These are phyloP conservation scores for Macropis europaea DNA, from an alignment of 2,888 invertebrate species.

Conservation along the genomic window DNA sequence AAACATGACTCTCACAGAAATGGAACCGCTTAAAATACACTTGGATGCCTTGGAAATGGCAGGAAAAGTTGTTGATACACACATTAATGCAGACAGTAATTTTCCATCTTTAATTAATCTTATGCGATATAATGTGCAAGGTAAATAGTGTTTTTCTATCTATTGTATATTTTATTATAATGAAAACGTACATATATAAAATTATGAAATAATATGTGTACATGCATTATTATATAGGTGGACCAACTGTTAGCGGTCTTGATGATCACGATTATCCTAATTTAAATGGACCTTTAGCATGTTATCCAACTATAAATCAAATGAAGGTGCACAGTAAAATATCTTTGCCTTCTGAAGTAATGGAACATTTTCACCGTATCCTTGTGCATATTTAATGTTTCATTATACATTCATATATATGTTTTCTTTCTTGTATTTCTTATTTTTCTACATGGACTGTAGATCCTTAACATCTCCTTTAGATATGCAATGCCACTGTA, in stretches of 20 bases:
- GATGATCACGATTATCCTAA: conserved; percentile 95
- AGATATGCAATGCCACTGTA: conserved; percentile 97
- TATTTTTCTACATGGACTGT: neutral
- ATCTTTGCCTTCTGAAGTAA: conserved; percentile 94
- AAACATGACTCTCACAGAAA: conserved; percentile 60
- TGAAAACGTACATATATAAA: neutral
- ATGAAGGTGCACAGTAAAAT: conserved; percentile 90
- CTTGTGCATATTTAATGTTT: conserved; percentile 79
- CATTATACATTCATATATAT: neutral
- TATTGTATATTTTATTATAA: neutral
- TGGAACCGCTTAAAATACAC: conserved; percentile 79
- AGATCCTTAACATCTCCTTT: conserved; percentile 49
- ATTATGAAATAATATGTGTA: neutral
- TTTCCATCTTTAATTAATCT: conserved; percentile 87
- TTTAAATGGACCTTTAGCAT: conserved; percentile 85
- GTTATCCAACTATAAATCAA: conserved; percentile 86
- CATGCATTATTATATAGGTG: conserved; percentile 81
- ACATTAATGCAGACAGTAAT: conserved; percentile 85
- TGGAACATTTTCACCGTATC: conserved; percentile 97
- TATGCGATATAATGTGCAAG: conserved; percentile 80
- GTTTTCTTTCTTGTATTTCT: neutral
- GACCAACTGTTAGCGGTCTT: conserved; percentile 93
- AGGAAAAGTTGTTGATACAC: conserved; percentile 90
- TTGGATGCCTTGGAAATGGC: conserved; percentile 88
- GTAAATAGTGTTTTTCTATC: conserved; percentile 63